Base-by-base conservation (phyloP, 2,113 vertebrate species). In the Pleuronectes platessa region DNA sequence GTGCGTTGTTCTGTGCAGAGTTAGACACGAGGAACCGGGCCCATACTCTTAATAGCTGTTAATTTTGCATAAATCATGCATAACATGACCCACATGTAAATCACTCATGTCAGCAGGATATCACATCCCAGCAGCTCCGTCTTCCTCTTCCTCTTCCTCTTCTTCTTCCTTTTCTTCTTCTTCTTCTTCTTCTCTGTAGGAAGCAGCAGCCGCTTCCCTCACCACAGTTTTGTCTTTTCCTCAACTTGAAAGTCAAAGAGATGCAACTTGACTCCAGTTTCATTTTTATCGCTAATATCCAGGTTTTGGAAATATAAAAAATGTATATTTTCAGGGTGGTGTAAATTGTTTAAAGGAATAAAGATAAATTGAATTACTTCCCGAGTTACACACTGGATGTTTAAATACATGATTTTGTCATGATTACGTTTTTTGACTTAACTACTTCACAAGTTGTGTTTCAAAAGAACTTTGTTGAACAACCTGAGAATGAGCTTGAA, bases 11-110 rank as follows among this genome's bases (percentile, higher is more conserved):
- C 64, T 72, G 55, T 35, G 27, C 71, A 15, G 74, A 76, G 73
- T 86, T 76, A 14, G 21, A 84, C 86, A 89, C 1, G 56, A 65
- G 66, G 71, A 76, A n/a, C 61, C 72, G 24, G 61, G 27, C 73
- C 17, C 68, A 12, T 18, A n/a, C 78, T 83, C 45, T 62, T 90
- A 92, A 89, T 89, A 82, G 79, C 83, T 86, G 84, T 73, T 90
- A 87, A 90, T 89, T 74, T 88, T 83, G 86, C 82, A 92, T 90
- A 88, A 90, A 89, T 92, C 90, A 90, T 89, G 88, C 89, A 86
- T 27, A 83, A 89, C 89, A 78, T 88, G 90, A 90, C 90, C 89
- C 87, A 92, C 84, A 90, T 89, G 84, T 88, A 92, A 87, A 90
- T 90, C 89, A 90, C 83, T 86, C 85, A 84, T 86, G 84, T 90